Conservation (phyloP, 2,113 vertebrate species). For the Cheilinus undulatus region DNA sequence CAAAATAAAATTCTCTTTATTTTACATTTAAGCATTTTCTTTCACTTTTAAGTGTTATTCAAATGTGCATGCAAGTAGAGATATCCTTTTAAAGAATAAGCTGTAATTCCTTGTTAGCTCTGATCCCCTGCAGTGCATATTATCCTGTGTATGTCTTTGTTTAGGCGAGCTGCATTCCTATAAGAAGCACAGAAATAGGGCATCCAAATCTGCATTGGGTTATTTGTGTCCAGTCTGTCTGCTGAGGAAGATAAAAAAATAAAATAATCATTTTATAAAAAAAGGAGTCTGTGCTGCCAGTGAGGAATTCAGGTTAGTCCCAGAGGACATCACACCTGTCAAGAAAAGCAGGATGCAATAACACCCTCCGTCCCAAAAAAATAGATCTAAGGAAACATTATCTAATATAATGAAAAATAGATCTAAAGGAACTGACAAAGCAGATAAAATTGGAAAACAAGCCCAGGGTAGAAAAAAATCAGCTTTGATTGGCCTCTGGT, state of each 20-base stretch:
- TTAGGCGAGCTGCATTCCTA: conserved; percentile 1
- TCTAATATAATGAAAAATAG: conserved; percentile 77
- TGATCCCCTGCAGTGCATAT: neutral
- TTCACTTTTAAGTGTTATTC: too few relatives aligned
- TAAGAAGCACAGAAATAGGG: conserved; percentile 29
- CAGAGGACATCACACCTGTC: conserved; percentile 81
- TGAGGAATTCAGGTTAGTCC: conserved; percentile 75
- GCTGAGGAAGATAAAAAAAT: conserved; percentile 26
- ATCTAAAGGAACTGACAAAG: conserved; percentile 71
- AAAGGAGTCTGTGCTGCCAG: conserved; percentile 57
- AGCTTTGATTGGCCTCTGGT: conserved; percentile 65
- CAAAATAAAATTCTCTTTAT: neutral
- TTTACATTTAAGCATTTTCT: conserved; percentile 2
- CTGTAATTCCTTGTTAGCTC: too few relatives aligned
- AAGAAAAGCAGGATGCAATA: conserved; percentile 69
- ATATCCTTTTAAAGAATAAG: too few relatives aligned
- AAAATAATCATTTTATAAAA: neutral
- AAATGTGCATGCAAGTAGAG: too few relatives aligned
- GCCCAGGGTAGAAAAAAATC: conserved; percentile 45
- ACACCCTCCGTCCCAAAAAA: conserved; percentile 67
- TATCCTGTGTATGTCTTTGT: neutral
- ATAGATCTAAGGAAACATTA: conserved; percentile 76
- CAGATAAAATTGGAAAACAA: conserved; percentile 64
- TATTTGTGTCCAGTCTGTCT: conserved; percentile 68
- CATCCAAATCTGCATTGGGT: conserved; percentile 55